Percentiles rank a stretch among this genome's conserved stretches.
These are phyloP conservation scores for Formicarius rufipectus DNA, from an alignment of 2,113 vertebrate genomes.

Conservation along the genomic window DNA sequence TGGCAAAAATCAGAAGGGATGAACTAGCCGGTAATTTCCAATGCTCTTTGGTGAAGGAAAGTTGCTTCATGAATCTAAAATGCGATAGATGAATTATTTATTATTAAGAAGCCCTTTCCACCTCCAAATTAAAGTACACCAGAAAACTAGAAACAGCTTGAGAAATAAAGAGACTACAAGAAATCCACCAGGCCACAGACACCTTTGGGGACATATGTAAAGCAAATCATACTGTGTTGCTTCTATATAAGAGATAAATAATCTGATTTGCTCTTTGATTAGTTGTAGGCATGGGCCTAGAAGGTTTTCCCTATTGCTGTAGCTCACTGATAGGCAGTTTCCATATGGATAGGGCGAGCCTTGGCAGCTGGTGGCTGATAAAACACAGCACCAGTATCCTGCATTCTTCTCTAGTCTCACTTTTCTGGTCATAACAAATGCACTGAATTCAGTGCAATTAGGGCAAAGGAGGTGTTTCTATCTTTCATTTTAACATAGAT, in stretches of 20 bases:
- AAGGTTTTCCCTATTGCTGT: background rate
- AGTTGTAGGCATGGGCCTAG: background rate
- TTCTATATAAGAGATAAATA: background rate
- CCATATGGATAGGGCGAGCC: background rate
- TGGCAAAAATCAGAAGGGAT: conserved; percentile 21
- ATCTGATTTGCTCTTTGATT: background rate
- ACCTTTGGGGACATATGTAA: background rate
- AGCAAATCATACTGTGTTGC: background rate
- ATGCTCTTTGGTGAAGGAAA: conserved; percentile 30
- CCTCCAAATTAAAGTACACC: background rate
- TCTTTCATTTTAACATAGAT: conserved; percentile 46
- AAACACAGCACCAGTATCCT: background rate
- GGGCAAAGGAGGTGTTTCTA: background rate
- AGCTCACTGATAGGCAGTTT: background rate
- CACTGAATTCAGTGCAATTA: background rate
- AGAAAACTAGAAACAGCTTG: background rate
- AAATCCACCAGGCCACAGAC: background rate
- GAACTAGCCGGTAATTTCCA: conserved; percentile 9
- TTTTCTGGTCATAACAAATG: background rate
- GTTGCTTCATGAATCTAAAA: conserved; percentile 1
- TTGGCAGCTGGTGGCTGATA: background rate
- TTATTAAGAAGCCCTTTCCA: background rate
- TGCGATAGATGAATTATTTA: conserved; percentile 45
- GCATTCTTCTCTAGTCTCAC: background rate
- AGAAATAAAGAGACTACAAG: background rate